phyloP scores from a whole-genome alignment of 2,113 vertebrate genomes.

The Menura novaehollandiae region DNA sequence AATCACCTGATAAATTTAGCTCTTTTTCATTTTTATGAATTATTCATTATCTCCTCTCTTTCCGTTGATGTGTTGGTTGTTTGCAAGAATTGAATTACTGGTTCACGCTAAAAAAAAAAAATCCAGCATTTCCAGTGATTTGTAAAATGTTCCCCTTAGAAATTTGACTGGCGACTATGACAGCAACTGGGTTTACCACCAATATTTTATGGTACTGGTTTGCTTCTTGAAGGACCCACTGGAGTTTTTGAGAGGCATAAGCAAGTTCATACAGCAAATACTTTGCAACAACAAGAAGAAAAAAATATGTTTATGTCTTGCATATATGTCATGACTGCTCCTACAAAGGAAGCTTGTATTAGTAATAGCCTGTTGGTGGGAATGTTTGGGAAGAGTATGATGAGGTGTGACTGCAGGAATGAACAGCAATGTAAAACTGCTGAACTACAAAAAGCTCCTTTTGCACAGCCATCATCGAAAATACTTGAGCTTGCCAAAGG shows the following conservation, averaged over 20 bases:
- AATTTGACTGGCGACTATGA: neutral
- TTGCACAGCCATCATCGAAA: neutral
- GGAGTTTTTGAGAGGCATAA: neutral
- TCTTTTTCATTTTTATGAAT: constrained; percentile 66
- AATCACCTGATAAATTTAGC: constrained; percentile 67
- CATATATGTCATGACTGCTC: neutral
- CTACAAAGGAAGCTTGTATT: neutral
- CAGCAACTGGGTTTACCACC: neutral
- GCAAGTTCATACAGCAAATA: neutral
- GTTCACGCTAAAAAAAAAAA: neutral
- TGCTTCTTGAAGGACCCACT: neutral
- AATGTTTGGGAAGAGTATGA: neutral
- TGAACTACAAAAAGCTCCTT: neutral
- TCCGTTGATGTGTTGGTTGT: constrained; percentile 41
- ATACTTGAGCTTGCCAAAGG: neutral
- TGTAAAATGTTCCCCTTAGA: neutral
- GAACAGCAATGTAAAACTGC: neutral
- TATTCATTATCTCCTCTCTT: constrained; percentile 58
- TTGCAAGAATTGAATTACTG: constrained; percentile 39
- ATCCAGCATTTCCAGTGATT: neutral
- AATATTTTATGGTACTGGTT: neutral
- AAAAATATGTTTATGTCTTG: neutral
- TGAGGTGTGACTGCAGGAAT: neutral
- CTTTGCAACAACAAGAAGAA: neutral
- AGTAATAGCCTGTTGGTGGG: neutral